Conservation (phyloP, 2,888 invertebrate genomes). For the Liposcelis brunnea region DNA sequence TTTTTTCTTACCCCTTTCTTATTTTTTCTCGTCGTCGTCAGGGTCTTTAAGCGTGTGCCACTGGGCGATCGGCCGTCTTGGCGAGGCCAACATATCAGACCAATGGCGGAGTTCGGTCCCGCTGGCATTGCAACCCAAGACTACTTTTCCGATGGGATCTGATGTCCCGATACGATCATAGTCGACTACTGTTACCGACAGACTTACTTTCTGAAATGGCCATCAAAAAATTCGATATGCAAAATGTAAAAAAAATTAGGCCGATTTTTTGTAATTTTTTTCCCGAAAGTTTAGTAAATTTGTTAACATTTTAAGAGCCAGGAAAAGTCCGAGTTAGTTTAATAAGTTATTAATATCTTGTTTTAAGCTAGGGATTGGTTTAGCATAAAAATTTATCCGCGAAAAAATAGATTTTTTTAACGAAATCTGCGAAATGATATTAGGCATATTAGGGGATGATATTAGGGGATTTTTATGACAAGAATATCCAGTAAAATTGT, state of each 20-base stretch:
- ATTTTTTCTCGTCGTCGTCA: constrained; percentile 77
- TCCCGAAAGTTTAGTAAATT: too few species aligned
- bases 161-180: constrained; percentile 99
- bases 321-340: too few species aligned
- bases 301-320: too few species aligned
- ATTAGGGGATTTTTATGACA: too few species aligned
- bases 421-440: too few species aligned
- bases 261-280: too few species aligned
- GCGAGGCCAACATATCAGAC: constrained; percentile 99
- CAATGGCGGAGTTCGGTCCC: constrained; percentile 98
- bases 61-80: constrained; percentile 96
- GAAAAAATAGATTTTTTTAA: too few species aligned
- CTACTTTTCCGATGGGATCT: constrained; percentile 95
- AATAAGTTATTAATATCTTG: too few species aligned
- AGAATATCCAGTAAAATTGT: too few species aligned
- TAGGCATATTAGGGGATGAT: too few species aligned
- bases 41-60: constrained; percentile 99
- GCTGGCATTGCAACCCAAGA: constrained; percentile 91
- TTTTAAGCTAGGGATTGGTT: too few species aligned
- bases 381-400: too few species aligned
- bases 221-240: constrained; percentile 11
- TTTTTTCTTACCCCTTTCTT: constrained; percentile 13
- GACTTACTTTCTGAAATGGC: constrained; percentile 82
- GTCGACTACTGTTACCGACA: constrained; percentile 98
- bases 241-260: constrained; percentile 10